Base-by-base conservation (phyloP, 2,888 invertebrate species). In the Rhimphoctona megacephalus region DNA sequence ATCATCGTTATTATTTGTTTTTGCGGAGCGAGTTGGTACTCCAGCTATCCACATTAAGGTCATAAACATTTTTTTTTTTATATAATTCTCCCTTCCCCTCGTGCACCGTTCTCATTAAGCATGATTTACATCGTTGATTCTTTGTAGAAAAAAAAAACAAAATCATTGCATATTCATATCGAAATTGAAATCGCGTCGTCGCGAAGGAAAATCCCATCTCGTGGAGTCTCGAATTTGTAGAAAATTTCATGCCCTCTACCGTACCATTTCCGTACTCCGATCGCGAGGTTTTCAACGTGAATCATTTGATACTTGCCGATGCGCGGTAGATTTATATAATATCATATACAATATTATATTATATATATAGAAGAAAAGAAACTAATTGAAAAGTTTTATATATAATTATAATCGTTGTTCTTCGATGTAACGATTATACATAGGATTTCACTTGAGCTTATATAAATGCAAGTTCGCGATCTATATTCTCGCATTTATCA, bases 311-410 rank as follows among this genome's bases (percentile, higher is more conserved):
- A 90, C 82, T 90, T 88, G 87, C 80, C 79, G 89, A 89, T 92
- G 90, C 89, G 85, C 89, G 86, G 88, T 89, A 88, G 84, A 89
- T 91, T 89, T 90, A 85, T 87, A 90, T 87, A 89, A 86, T 89
- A 88, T 83, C 86, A 87, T 86, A 91, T 85, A 88, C 85, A 87
- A 78, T 87, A 89, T 88, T 89, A 90, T 88, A 89, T 89, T 46
- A 74, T 49, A 66, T 67, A 73, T 66, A 67, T 39, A 67, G 39
- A 54, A 74, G 73, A 73, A 22, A 30, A 70, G 19, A 79, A 78
- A 79, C 61, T 72, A 87, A 88, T 87, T 85, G 81, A 82, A 90
- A 90, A 69, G 85, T 91, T 91, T 91, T 90, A 89, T 91, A 91
- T 90, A 79, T 79, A 89, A 87, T 88, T 82, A 85, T 87, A 76